A percentile compares a stretch with the other conserved stretches of the same genome.
Conservation (phyloP, 2,797 vertebrate genomes). For the Galago senegalensis region DNA sequence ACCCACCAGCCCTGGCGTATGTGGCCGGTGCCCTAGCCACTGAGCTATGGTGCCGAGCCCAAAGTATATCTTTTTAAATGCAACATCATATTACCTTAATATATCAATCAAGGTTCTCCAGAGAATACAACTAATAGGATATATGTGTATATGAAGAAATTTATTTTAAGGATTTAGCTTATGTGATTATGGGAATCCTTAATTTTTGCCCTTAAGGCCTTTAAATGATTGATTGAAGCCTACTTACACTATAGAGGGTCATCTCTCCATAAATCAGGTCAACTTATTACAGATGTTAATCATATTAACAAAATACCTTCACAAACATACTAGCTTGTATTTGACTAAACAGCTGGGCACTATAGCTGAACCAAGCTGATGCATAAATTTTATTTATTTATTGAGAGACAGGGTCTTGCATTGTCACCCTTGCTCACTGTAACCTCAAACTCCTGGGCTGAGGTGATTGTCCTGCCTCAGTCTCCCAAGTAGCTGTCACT, state of each 20-base stretch:
- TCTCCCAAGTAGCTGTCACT: background rate
- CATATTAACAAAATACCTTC: conserved; percentile 22
- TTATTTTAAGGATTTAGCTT: background rate
- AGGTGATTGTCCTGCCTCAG: background rate
- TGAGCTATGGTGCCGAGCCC: no score
- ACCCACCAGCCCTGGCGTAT: no score
- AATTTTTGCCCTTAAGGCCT: background rate
- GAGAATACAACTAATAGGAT: background rate
- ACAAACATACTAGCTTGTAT: background rate
- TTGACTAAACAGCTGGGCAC: background rate
- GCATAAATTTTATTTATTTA: background rate
- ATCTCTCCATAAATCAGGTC: conserved; percentile 22
- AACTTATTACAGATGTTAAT: background rate
- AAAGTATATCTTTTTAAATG: background rate
- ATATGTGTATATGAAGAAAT: background rate
- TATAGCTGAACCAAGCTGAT: background rate
- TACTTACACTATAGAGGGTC: background rate
- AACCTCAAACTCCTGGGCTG: background rate
- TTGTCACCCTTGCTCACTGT: background rate
- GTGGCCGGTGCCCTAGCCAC: no score
- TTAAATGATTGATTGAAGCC: background rate
- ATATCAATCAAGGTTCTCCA: background rate
- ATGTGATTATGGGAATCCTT: background rate
- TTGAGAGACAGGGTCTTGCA: background rate
- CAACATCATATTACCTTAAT: background rate